Evolutionary conservation across 2,888 invertebrate species (phyloP), one percentile per base, ranked within the genome.

Genomic region (Deladenus siricidicola): DNA sequence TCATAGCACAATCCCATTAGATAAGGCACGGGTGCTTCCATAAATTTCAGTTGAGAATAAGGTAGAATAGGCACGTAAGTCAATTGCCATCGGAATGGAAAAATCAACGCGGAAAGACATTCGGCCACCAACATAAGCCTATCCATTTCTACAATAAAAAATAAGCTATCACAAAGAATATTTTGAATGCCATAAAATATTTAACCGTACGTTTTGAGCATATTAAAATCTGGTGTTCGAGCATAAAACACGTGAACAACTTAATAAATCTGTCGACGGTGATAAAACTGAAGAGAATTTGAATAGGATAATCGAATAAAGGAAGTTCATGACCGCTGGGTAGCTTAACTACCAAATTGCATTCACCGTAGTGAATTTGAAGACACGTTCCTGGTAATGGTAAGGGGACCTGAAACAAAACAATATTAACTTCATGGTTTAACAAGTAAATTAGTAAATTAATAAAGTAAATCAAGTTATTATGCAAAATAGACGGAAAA

Each of bases 61-160:
- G 98, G 98, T 73, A 98, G 83, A 78, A 98, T 93, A 29, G 98
- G 98, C 63, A 96, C 98, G 81, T 98, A 98, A 2, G 98, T 94
- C 81, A 98, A 94, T 56, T 93, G 92, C 98, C 98, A 98, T 28
- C 86, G 84, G 80, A 96, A 98, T 1, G 98, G 98, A 77, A 94
- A 88, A 43, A 94, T 83, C 26, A 98, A 83, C 0, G 89, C 85
- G 2, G 88, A 88, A 71, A 94, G 85, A 74, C 91, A 88, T 82
- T 98, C 98, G 4, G 94, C 89, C 19, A 98, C 91, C 67, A 93
- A 84, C 92, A 96, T 96, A 73, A 98, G 82, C 79, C 88, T 88
- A 26, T 55, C 44, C 55, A 55, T 55, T 23, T 23, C 55, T 55
- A 24, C 6, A 55, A n/a, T n/a, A n/a, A n/a, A n/a, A n/a, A n/a